Percentiles rank a stretch among this genome's conserved stretches.
Evolutionary conservation across 1,140 invertebrate genomes (phyloP).

Genomic region (Drosophila oshimai): DNA sequence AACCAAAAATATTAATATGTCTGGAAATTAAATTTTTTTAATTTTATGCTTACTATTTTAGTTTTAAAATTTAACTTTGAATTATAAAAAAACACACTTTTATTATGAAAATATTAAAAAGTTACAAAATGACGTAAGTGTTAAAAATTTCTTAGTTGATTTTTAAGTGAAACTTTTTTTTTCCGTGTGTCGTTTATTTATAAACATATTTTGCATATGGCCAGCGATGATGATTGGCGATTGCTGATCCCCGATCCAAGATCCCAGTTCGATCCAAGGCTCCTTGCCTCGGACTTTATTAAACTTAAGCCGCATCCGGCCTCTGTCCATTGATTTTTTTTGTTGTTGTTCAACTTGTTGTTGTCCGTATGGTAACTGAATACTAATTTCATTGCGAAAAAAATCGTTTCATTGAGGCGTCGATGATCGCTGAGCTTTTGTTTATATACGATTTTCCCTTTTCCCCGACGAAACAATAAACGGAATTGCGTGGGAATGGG

Average conservation of each 20-base stretch:
- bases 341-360: slow-evolving; percentile 8
- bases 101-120: no score
- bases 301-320: slow-evolving; percentile 40
- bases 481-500: slow-evolving; percentile 68
- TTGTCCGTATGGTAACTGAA: slow-evolving; percentile 69
- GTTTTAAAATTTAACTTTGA: no score
- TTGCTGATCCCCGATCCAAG: slow-evolving; percentile 7
- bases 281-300: slow-evolving; percentile 4
- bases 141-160: no score
- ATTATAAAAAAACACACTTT: no score
- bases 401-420: slow-evolving; percentile 53
- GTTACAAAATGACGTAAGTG: no score
- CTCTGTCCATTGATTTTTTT: slow-evolving; percentile 6
- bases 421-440: slow-evolving; percentile 73
- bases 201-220: slow-evolving; percentile 52
- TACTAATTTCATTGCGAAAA: slow-evolving; percentile 63
- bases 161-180: neutral
- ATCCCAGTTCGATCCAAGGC: slow-evolving; percentile 14
- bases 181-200: slow-evolving; percentile 52
- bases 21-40: no score
- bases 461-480: slow-evolving; percentile 49
- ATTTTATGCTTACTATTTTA: no score
- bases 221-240: slow-evolving; percentile 24
- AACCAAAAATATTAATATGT: no score
- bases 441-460: slow-evolving; percentile 37